phyloP scores from a whole-genome alignment of 2,113 vertebrate genomes.

The Microtus richardsoni region DNA sequence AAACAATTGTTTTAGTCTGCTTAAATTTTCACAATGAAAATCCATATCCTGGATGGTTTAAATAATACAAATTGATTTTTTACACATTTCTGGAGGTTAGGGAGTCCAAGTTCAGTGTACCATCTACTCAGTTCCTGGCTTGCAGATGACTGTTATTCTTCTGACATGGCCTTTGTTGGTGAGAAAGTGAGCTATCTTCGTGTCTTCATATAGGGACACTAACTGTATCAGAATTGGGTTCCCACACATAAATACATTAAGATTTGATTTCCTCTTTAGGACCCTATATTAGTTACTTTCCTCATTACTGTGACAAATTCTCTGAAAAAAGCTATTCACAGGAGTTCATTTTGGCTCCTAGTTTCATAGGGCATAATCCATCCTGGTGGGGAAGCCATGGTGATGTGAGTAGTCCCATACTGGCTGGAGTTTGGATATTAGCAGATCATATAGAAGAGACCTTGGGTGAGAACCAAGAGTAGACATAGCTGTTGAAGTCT shows the following conservation, averaged over 20 bases:
- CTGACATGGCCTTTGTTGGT: neutral
- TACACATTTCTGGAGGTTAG: neutral
- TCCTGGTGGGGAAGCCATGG: neutral
- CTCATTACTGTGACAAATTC: neutral
- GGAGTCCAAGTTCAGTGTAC: neutral
- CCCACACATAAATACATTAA: neutral
- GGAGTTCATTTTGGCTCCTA: neutral
- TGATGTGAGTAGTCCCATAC: neutral
- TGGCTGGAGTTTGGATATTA: neutral
- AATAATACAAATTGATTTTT: neutral
- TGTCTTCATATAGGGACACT: neutral
- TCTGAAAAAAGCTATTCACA: neutral
- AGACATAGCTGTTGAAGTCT: neutral
- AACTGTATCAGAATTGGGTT: neutral
- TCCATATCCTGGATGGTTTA: neutral
- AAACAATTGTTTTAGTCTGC: neutral
- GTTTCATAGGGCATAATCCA: neutral
- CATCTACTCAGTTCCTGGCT: neutral
- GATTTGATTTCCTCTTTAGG: neutral
- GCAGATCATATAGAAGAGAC: neutral
- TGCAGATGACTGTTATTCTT: neutral
- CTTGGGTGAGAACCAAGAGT: neutral
- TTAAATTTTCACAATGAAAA: neutral
- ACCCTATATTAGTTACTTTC: neutral
- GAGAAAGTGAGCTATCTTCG: neutral